Percentiles rank a stretch among this genome's conserved stretches.
phyloP scores from a whole-genome alignment of 1,140 invertebrate genomes.

The Cyrtorhinus lividipennis region DNA sequence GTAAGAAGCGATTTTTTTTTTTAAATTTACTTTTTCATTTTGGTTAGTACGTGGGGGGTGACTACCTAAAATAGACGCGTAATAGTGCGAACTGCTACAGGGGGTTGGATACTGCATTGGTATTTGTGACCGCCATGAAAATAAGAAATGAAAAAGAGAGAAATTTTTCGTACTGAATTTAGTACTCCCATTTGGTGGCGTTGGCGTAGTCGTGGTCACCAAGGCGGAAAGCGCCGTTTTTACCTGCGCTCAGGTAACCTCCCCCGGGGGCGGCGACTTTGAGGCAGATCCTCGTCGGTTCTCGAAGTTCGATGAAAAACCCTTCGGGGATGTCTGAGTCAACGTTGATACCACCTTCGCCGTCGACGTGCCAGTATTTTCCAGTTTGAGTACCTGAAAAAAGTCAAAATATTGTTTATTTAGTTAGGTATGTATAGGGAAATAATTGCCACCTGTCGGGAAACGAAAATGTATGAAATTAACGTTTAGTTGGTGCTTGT shows the following conservation, averaged over 20 bases:
- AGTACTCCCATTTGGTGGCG: conserved; percentile 90
- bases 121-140: no score
- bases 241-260: conserved; percentile 76
- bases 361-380: conserved; percentile 83
- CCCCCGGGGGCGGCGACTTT: conserved; percentile 53
- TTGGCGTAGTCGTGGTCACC: conserved; percentile 58
- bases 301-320: conserved; percentile 83
- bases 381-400: conserved; percentile 62
- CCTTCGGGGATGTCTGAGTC: conserved; percentile 73
- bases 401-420: not conserved
- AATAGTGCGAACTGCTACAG: not conserved
- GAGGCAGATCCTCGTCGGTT: conserved; percentile 82
- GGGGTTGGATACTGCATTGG: not conserved
- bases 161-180: no score
- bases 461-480: no score
- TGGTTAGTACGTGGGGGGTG: not conserved
- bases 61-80: not conserved
- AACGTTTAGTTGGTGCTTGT: no score
- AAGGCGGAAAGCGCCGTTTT: conserved; percentile 83
- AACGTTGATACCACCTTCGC: conserved; percentile 68
- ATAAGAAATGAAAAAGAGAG: no score
- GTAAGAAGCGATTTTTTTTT: no score
- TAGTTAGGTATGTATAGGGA: not conserved
- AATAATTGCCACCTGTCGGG: no score
- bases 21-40: not conserved